Base-by-base conservation (phyloP, 2,797 vertebrate species). In the Austrolebias charrua region DNA sequence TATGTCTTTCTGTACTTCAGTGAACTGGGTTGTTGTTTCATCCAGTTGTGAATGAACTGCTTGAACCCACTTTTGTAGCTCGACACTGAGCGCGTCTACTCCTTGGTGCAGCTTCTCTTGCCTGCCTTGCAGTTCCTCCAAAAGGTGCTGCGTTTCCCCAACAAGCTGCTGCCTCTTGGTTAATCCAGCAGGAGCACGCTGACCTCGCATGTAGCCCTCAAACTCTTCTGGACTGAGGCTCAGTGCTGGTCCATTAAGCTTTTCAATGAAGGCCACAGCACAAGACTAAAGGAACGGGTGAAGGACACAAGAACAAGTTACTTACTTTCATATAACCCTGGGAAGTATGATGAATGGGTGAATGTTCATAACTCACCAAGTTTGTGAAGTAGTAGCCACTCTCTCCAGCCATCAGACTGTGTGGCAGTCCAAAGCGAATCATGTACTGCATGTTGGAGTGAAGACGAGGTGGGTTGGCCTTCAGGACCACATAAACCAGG, bases 371-470 rank as follows among this genome's bases (percentile, higher is more conserved):
- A 81, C 86, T 75, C 49, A 94, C 94, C 90, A 94, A 60, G 82
- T 93, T 94, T 18, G 94, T 94, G 74, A 94, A 94, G 80, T 93
- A 94, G 86, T 94, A 94, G 33, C 93, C 94, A 0, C 87, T 92
- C 79, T 94, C 92, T 47, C 94, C 94, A 0, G 92, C 91, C 90
- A 92, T 92, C 55, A 94, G 87, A 55, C 92, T 93, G 81, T 92
- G 92, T 5, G 94, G 93, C 38, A 94, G 92, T 18, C 93, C 93
- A 33, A 94, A 94, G 24, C 93, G 92, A 47, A 92, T 92, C 53
- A 94, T 88, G 51, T 94, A 94, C 58, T 94, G 91, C 80, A 93
- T 89, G 88, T 94, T 94, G 51, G 94, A 94, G 80, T 93, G 88
- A 0, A 94, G 82, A 4, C 93, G 92, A 5, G 94, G 93, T 0